Evolutionary conservation across 2,888 invertebrate genomes (phyloP), one percentile per base, ranked within the genome.

Genomic region (Dryocosmus kuriphilus): DNA sequence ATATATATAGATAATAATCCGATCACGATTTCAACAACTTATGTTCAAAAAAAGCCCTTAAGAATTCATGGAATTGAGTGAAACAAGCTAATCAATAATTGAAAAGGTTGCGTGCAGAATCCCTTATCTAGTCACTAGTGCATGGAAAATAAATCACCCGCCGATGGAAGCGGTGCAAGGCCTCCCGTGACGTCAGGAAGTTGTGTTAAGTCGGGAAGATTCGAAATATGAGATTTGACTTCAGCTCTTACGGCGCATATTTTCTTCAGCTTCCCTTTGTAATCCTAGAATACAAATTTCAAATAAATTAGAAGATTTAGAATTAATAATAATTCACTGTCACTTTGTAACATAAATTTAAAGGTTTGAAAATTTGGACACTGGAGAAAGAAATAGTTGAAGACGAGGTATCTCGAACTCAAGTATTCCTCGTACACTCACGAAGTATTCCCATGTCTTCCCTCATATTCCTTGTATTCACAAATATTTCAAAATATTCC

Each of bases 121-220:
- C 30, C 1, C n/a, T 30, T 74, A 38, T 38, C 57, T 24, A 62
- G 11, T 79, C 79, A 86, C 86, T 91, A 92, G 85, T 93, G 93
- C 85, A 96, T 91, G 92, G 95, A 97, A 92, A 99, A 99, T 60
- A 99, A 94, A 92, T 99, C 98, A 2, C 98, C 98, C 55, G 98
- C 98, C 5, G 98, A 98, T 55, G 98, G 98, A 82, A 99, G 92
- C 0, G 99, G 98, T 46, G 98, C 97, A 57, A 98, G 92, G 11
- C 98, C 98, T 27, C 97, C 98, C 0, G 97, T 98, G 1, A 98
- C 97, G 88, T 98, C 97, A 0, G 98, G 98, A 76, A 98, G 92
- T 82, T 97, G 95, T 0, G 97, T 97, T 82, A 99, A 94, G 91
- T 99, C 98, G 0, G 98, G 99, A 83, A 99, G 93, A 92, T 97